phyloP scores from a whole-genome alignment of 2,797 vertebrate genomes.

The Halcyon badia region DNA sequence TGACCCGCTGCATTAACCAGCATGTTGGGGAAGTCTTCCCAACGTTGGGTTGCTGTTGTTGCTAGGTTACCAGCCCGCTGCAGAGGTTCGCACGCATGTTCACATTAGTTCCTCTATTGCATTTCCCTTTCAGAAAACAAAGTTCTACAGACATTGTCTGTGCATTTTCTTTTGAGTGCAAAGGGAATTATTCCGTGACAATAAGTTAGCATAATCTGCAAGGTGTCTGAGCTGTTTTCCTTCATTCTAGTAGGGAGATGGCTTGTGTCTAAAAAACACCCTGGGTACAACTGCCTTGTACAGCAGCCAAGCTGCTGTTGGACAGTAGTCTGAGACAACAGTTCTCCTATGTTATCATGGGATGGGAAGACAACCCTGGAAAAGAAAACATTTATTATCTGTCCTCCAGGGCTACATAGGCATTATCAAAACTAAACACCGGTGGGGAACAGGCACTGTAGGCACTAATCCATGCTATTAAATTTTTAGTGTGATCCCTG shows the following conservation, averaged over 20 bases:
- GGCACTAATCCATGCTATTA: neutral
- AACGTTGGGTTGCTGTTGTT: neutral
- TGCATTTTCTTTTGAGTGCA: neutral
- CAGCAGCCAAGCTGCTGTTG: neutral
- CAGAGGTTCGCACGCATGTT: neutral
- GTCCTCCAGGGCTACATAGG: neutral
- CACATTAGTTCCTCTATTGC: neutral
- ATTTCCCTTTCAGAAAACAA: accelerated
- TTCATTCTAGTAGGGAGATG: neutral
- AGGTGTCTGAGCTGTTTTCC: neutral
- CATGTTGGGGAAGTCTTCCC: neutral
- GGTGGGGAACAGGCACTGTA: neutral
- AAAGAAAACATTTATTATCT: neutral
- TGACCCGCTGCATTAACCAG: neutral
- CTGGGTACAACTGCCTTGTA: neutral
- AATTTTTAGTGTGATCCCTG: neutral
- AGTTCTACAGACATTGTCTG: neutral
- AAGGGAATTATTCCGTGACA: neutral
- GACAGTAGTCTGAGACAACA: neutral
- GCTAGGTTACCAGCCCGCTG: constrained; percentile 30
- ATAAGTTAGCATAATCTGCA: neutral
- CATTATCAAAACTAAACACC: neutral
- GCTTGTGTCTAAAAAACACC: neutral
- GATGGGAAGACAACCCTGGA: neutral
- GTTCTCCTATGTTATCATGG: accelerated